These are phyloP conservation scores for Stictocephala bisonia DNA, from an alignment of 2,888 invertebrate species.

Conservation along the genomic window DNA sequence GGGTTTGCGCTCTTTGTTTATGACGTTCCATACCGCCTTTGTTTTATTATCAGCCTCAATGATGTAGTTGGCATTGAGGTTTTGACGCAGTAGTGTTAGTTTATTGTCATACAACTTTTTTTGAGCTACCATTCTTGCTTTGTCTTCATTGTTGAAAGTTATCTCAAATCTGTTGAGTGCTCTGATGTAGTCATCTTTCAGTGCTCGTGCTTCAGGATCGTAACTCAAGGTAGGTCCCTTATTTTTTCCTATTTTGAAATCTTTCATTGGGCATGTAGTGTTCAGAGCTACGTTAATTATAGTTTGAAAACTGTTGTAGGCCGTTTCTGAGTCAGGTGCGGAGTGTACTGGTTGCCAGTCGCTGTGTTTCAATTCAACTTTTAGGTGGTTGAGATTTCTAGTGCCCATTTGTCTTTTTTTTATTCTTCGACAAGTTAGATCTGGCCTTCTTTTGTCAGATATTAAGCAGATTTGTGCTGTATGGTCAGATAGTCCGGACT, in stretches of 20 bases:
- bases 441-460: not conserved
- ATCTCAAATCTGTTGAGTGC: not conserved
- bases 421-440: not conserved
- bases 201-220: constrained; percentile 4
- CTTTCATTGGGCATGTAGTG: not conserved
- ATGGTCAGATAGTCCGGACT: constrained; percentile 1
- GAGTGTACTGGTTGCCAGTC: not conserved
- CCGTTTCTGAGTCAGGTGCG: constrained; percentile 2
- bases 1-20: not conserved
- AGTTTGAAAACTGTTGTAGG: constrained; percentile 4
- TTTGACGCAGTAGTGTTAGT: constrained; percentile 12
- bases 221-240: not conserved
- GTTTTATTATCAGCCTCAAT: constrained; percentile 12
- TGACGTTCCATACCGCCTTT: constrained; percentile 2
- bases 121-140: constrained; percentile 8
- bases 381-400: not conserved
- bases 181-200: constrained; percentile 7
- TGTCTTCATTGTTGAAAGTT: not conserved
- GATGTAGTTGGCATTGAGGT: constrained; percentile 8
- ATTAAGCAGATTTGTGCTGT: constrained; percentile 10
- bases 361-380: not conserved
- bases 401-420: not conserved
- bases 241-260: not conserved
- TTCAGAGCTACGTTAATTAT: not conserved
- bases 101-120: constrained; percentile 12